A percentile compares a stretch with the other conserved stretches of the same genome.
phyloP scores from a whole-genome alignment of 1,140 invertebrate genomes.

The Cotesia glomerata region DNA sequence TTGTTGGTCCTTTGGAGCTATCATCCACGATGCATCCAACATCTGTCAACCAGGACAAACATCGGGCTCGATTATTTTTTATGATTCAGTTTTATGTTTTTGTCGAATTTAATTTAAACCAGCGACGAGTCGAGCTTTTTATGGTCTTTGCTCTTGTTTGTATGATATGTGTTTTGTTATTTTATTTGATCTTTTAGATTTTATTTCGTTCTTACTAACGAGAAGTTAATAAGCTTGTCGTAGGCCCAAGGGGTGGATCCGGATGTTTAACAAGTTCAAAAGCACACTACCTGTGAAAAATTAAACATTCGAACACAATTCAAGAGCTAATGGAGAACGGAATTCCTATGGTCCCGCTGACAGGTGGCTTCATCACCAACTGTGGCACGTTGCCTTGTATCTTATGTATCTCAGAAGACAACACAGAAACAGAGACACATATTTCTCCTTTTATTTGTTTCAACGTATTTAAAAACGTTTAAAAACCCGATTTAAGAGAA shows the following conservation, averaged over 20 bases:
- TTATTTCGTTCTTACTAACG: neutral
- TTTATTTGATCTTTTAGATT: too few species aligned
- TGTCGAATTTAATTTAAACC: slow-evolving; percentile 2
- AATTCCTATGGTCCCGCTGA: neutral
- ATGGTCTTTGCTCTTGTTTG: neutral
- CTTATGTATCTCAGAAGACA: neutral
- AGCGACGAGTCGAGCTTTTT: neutral
- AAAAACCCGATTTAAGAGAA: neutral
- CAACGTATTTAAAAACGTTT: too few species aligned
- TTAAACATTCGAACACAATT: slow-evolving; percentile 4
- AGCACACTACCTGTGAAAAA: slow-evolving; percentile 6
- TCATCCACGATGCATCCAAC: slow-evolving; percentile 32
- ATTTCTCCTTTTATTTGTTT: too few species aligned
- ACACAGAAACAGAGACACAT: neutral
- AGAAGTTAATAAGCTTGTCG: neutral
- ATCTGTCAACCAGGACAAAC: neutral
- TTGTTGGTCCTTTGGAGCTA: slow-evolving; percentile 33
- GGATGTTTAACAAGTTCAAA: neutral
- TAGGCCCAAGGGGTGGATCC: neutral
- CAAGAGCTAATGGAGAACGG: neutral
- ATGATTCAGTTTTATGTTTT: neutral
- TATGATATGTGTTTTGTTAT: too few species aligned
- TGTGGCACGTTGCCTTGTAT: neutral
- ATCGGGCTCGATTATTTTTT: slow-evolving; percentile 2
- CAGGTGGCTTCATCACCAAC: slow-evolving; percentile 28